Conservation (phyloP, 2,797 vertebrate genomes). For the Triplophysa yarkandensis region DNA sequence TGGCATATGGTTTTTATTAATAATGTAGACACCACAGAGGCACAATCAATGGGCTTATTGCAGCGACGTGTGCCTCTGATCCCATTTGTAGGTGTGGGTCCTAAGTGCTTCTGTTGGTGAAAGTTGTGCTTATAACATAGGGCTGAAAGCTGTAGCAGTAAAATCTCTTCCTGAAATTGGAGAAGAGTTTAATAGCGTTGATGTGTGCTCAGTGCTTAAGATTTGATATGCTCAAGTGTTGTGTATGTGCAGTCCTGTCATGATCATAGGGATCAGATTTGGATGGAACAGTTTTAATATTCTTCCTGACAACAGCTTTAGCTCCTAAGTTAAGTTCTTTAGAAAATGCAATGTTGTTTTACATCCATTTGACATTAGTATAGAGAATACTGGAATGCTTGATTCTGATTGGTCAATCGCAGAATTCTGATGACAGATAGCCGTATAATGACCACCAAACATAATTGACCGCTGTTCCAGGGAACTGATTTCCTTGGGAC, state of each 20-base stretch:
- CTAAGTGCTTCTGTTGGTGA: conserved; percentile 18
- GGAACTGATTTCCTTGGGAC: background rate
- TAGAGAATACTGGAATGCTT: background rate
- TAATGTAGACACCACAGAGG: conserved; percentile 44
- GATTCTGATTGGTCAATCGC: background rate
- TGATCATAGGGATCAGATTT: conserved; percentile 8
- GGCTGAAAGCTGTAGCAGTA: conserved; percentile 42
- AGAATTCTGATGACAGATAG: background rate
- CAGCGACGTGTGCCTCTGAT: conserved; percentile 32
- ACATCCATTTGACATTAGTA: too few relatives aligned
- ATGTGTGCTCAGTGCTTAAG: conserved; percentile 45
- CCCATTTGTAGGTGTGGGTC: conserved; percentile 43
- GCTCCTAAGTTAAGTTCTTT: too few relatives aligned
- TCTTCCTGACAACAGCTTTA: conserved; percentile 20
- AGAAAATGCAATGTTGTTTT: too few relatives aligned
- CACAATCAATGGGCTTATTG: conserved; percentile 39
- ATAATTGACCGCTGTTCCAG: background rate
- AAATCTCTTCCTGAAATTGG: conserved; percentile 46
- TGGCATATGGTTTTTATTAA: conserved; percentile 52
- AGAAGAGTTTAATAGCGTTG: conserved; percentile 46
- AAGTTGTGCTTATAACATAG: conserved; percentile 34
- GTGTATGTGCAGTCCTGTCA: conserved; percentile 25
- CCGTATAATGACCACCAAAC: background rate
- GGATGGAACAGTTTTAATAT: conserved; percentile 1
- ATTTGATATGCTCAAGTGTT: conserved; percentile 36